Evolutionary conservation across 2,113 vertebrate species (phyloP).

Genomic region (Cavia aperea): DNA sequence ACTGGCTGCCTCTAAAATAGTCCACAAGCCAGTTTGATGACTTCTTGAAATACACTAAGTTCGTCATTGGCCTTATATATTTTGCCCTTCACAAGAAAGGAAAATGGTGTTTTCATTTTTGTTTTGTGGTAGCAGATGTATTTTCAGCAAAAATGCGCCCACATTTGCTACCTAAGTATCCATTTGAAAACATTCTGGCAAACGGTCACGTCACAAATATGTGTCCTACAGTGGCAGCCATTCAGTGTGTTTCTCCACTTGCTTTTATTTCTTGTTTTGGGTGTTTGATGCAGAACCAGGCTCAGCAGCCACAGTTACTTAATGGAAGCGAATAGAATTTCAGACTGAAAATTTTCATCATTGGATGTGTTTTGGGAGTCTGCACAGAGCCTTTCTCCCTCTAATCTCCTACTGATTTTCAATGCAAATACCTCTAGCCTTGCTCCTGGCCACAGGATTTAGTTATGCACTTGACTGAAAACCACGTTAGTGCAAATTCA

Average conservation of each 20-base stretch:
- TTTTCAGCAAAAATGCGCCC: neutral
- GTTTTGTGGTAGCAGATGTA: neutral
- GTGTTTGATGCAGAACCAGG: constrained; percentile 33
- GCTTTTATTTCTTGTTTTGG: neutral
- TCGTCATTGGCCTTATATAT: neutral
- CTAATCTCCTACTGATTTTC: constrained; percentile 72
- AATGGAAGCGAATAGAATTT: constrained; percentile 61
- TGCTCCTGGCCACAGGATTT: constrained; percentile 70
- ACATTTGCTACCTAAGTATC: neutral
- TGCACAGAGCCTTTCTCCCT: constrained; percentile 50
- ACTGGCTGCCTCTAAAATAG: neutral
- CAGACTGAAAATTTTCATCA: constrained; percentile 61
- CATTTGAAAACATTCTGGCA: neutral
- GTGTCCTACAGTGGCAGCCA: neutral
- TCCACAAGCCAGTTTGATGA: neutral
- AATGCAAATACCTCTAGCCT: constrained; percentile 72
- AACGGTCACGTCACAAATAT: neutral
- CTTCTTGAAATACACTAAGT: neutral
- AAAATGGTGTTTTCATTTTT: neutral
- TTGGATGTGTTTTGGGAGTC: constrained; percentile 64
- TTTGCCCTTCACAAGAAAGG: neutral
- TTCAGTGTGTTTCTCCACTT: neutral
- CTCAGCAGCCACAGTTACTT: constrained; percentile 23
- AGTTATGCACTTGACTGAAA: constrained; percentile 77
- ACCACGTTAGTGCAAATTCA: constrained; percentile 76